Evolutionary conservation across 2,888 invertebrate genomes (phyloP), one percentile per base, ranked within the genome.

Genomic region (Acleris holmiana): DNA sequence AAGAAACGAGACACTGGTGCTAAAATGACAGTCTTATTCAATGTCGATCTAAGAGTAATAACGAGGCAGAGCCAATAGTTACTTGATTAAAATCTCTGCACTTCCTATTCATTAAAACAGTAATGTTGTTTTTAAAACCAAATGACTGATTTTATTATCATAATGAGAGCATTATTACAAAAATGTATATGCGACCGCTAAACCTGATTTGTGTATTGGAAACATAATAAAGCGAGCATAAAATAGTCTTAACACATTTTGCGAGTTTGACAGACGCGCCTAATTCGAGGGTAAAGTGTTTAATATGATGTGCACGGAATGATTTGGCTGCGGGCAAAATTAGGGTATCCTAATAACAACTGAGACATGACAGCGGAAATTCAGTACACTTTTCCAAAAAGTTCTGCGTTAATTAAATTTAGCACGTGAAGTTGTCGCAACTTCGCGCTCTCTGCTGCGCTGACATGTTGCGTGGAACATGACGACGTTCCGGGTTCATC

Each of bases 361-460:
- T 82, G 82, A 80, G 83, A 85, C 80, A 85, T 85, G 86, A 86
- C 84, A 82, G 80, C 73, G 78, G 77, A 77, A 82, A 87, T 84
- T 84, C 76, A 75, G 82, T 81, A 83, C 78, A 84, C 77, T 86
- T 83, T 84, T 83, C 76, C 73, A 77, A 83, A 84, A 87, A 85
- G 84, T 87, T 87, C 69, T 70, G 69, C 81, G 80, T 84, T 82
- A 86, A 86, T 86, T 85, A 74, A 85, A 84, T 86, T 86, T 80
- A 69, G 77, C 69, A 75, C 72, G 77, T 69, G 71, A 84, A 83
- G 83, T 85, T 88, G 74, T 71, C 67, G 67, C 68, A 84, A 84
- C 82, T 83, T 83, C 72, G 72, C 70, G 76, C 76, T 75, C 71
- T 72, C 77, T 71, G 74, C 77, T 71, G 74, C 76, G 78, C 74